Conservation (phyloP, 1,140 invertebrate genomes). For the Lasioglossum baleicum region DNA sequence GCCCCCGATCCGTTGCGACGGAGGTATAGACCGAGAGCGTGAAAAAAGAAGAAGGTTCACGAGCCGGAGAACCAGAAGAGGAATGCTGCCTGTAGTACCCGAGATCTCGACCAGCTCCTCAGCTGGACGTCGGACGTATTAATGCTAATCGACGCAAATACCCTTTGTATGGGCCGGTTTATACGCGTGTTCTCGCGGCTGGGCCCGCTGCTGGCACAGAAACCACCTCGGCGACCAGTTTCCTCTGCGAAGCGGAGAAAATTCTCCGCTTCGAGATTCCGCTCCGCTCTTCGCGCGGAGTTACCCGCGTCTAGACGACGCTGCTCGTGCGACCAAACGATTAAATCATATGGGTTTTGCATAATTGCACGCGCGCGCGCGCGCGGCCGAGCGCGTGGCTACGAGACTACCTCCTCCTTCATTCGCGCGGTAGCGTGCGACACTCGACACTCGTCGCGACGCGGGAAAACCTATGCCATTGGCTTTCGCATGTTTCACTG, state of each 20-base stretch:
- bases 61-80: background rate
- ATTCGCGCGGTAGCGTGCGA: background rate
- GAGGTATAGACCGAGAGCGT: no score
- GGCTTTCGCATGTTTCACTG: slow-evolving; percentile 41
- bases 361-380: slow-evolving; percentile 53
- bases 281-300: background rate
- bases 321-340: slow-evolving; percentile 19
- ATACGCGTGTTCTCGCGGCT: background rate
- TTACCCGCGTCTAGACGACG: no score
- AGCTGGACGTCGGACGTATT: slow-evolving; percentile 20
- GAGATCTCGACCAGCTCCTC: background rate
- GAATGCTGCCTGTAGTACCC: no score
- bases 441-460: background rate
- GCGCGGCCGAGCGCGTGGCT: slow-evolving; percentile 22
- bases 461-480: slow-evolving; percentile 42
- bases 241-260: background rate
- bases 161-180: slow-evolving; percentile 12
- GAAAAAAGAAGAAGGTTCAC: background rate
- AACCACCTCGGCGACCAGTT: background rate
- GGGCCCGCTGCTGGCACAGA: background rate
- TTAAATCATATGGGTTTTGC: slow-evolving; percentile 57
- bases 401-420: background rate
- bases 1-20: no score
- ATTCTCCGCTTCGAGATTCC: no score
- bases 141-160: slow-evolving; percentile 24